Base-by-base conservation (phyloP, 2,113 vertebrate species). In the Todiramphus chloris region DNA sequence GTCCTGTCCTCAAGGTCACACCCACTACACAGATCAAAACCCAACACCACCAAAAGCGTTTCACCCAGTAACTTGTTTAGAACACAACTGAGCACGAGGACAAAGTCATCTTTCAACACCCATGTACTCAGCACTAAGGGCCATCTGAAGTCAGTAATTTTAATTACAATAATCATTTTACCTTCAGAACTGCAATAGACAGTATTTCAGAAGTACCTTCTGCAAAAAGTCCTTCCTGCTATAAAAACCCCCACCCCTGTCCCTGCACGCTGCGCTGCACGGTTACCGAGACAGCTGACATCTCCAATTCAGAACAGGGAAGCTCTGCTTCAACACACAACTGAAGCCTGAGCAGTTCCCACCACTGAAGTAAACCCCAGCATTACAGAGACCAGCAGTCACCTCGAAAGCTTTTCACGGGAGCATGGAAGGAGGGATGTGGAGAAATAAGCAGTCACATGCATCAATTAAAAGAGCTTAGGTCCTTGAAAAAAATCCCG, bases 291-390 rank as follows among this genome's bases (percentile, higher is more conserved):
- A 20, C 60, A 53, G 37, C 0, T 1, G 5, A 58, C 33, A 35
- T 18, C 24, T 43, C n/a, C 0, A 0, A n/a, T 3, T 3, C 44
- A 31, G 35, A 2, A 60, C 0, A 16, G 7, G 37, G 46, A 87
- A 93, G 56, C 33, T 77, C 37, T 59, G 46, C 51, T 81, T 84
- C 60, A 28, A 50, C 64, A 69, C 16, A 44, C 8, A 85, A 55
- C 43, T 53, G 23, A 62, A 74, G 43, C 5, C 31, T 30, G 66
- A 85, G 67, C 62, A 90, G 66, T 55, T 72, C 62, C 64, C 10
- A 23, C 7, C 51, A 35, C n/a, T 48, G 35, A 69, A 80, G 33
- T 2, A 33, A 80, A 51, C 3, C 2, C 2, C 72, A 44, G 13
- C 5, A 10, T 5, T 10, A 9, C 75, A 80, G 31, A 81, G 62